Evolutionary conservation across 1,140 invertebrate species (phyloP), one percentile per base, ranked within the genome.

Genomic region (Vollenhovia emeryi): DNA sequence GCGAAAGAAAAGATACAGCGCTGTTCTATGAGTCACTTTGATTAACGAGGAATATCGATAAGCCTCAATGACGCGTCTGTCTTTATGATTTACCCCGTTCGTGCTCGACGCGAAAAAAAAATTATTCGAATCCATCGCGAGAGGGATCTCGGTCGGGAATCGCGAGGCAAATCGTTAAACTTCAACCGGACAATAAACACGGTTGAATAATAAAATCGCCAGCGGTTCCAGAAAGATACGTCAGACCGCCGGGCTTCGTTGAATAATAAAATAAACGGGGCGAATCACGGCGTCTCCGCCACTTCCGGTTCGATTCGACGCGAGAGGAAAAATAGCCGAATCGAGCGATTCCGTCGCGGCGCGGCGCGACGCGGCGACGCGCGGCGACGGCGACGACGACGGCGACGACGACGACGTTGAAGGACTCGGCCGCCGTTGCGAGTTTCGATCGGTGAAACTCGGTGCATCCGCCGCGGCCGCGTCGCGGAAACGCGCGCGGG

Each of bases 371-470:
- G 73, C 57, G 40, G 15, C 74, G 75, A 36, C 59, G 59, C 18
- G 60, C 33, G 18, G 55, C 36, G n/a, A 13, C 40, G 30, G 13
- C 43, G 11, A 43, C 43, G 40, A 43, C 30, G 15, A 60, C 57
- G 40, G 2, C 30, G 30, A 62, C 18, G 59, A 60, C 59, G 18
- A 62, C 60, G 62, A 66, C 24, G 45, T 55, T 78, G 18, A 75
- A 36, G 45, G 30, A 59, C 24, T 78, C 66, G 62, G 33, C 18
- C 64, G 52, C 43, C 68, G 57, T 57, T 15, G 75, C 24, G 55
- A 69, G 62, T 76, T 66, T 66, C 78, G 66, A 59, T 55, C 36
- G 84, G 50, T 33, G 64, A 62, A 40, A 71, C 76, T 69, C 62
- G 74, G 13, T 71, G 79, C 64, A 64, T 66, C 80, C 50, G 18